Conservation (phyloP, 2,888 invertebrate species). For the Rapana venosa region DNA sequence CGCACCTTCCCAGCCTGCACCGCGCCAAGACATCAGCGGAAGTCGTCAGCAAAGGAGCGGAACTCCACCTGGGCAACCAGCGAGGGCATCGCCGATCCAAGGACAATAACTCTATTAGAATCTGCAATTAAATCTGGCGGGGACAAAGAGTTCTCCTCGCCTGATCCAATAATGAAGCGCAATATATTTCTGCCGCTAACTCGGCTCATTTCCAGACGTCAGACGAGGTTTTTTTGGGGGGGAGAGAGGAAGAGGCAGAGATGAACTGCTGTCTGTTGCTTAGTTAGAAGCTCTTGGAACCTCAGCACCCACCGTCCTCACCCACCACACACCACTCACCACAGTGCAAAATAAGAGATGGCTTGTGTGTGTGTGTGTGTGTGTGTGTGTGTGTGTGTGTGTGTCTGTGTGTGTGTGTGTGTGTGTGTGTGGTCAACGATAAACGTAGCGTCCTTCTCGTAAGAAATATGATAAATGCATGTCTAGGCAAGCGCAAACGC, state of each 20-base stretch:
- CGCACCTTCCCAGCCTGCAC: slow-evolving; percentile 29
- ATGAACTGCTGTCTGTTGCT: neutral
- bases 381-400: slow-evolving; percentile 18
- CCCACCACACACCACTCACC: no score
- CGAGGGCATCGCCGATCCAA: slow-evolving; percentile 42
- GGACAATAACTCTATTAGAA: slow-evolving; percentile 48
- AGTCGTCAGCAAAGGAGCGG: slow-evolving; percentile 45
- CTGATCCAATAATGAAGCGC: slow-evolving; percentile 44
- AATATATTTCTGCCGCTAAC: slow-evolving; percentile 39
- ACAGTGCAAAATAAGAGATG: no score
- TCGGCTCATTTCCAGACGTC: slow-evolving; percentile 42
- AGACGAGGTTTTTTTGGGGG: neutral
- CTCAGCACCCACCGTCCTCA: neutral
- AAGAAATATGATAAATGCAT: no score
- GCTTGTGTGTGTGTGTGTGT: neutral
- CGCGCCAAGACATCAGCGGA: slow-evolving; percentile 44
- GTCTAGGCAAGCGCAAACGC: no score
- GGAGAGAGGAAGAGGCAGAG: neutral
- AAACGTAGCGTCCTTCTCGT: no score
- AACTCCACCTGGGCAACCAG: slow-evolving; percentile 44
- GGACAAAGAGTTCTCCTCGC: slow-evolving; percentile 42
- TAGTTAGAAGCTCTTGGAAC: neutral
- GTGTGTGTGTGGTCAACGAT: neutral
- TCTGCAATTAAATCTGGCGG: slow-evolving; percentile 40
- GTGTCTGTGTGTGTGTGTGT: slow-evolving; percentile 9